Conservation (phyloP, 2,888 invertebrate species). For the Abrostola triplasia region DNA sequence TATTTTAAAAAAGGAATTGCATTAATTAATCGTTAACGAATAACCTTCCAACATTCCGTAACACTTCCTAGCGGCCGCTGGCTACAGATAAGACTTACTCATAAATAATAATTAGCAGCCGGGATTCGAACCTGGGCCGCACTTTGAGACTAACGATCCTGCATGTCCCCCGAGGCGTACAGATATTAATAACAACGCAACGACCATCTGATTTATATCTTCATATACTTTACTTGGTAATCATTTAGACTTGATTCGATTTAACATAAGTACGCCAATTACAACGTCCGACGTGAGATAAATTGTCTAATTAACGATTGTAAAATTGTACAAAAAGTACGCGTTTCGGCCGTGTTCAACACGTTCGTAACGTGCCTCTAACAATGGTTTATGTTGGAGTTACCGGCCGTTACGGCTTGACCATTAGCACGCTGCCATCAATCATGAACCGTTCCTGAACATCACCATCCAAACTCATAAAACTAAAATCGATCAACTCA, state of each 20-base stretch:
- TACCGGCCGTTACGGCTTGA: not conserved
- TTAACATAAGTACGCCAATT: slow-evolving; percentile 53
- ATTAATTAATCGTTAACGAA: slow-evolving; percentile 24
- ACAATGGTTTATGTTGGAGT: slow-evolving; percentile 16
- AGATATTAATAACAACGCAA: slow-evolving; percentile 73
- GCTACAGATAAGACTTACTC: slow-evolving; percentile 69
- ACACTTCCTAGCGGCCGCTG: slow-evolving; percentile 67
- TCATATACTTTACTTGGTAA: slow-evolving; percentile 58
- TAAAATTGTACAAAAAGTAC: slow-evolving; percentile 36
- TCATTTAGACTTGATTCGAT: slow-evolving; percentile 58
- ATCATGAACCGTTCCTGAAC: slow-evolving; percentile 51
- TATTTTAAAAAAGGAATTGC: not conserved
- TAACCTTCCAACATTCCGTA: slow-evolving; percentile 58
- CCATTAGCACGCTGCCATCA: slow-evolving; percentile 48
- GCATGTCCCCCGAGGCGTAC: slow-evolving; percentile 67
- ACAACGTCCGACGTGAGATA: slow-evolving; percentile 49
- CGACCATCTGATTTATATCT: slow-evolving; percentile 74
- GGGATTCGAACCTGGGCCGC: slow-evolving; percentile 72
- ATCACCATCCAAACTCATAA: slow-evolving; percentile 41
- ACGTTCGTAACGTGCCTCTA: slow-evolving; percentile 14
- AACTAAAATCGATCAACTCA: slow-evolving; percentile 49
- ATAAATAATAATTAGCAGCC: slow-evolving; percentile 81
- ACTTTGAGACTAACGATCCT: slow-evolving; percentile 73
- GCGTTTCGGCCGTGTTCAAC: slow-evolving; percentile 30
- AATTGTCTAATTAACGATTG: slow-evolving; percentile 54